Evolutionary conservation across 2,888 invertebrate species (phyloP), one percentile per base, ranked within the genome.

Genomic region (Pheosia gnoma): DNA sequence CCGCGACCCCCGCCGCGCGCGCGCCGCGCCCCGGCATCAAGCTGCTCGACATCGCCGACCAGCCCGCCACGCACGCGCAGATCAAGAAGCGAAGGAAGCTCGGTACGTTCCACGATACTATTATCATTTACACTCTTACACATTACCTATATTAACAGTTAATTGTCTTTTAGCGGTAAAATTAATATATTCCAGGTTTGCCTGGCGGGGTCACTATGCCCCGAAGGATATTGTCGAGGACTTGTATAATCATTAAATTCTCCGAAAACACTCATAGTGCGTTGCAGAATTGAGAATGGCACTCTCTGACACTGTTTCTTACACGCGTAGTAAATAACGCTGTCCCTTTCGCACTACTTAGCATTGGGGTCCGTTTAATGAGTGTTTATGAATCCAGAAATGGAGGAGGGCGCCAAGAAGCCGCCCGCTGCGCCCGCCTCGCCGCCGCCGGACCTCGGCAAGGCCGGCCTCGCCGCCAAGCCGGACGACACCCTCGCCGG

Each of bases 31-130:
- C 98, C 59, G 99, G 99, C 63, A 98, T 99, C 75, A 99, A 99
- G 91, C 93, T 99, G 57, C 93, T 99, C 51, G 99, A 99, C 85
- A 98, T 99, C 78, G 96, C 97, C 4, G 99, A 99, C 83, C 98
- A 98, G 83, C 99, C 99, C 0, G 97, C 98, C 13, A 93, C 94
- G 4, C 93, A 92, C 37, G 91, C 92, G 13, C 92, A 92, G 84
- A 98, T 98, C 86, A 97, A 98, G 87, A 95, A 98, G 75, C 96
- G 97, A 85, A 96, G 97, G 78, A 96, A 97, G 89, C 96, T 97
- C 77, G 96, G 96, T 96, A 72, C 65, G 81, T 71, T 9, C 3
- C 41, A 41, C 13, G 1, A 9, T 10, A 10, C 52, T 2, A 52
- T 36, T 0, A 25, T 36, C 25, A 51, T 37, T 36, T 25, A 9